phyloP scores from a whole-genome alignment of 2,888 invertebrate species.

The Stomorhina lunata region DNA sequence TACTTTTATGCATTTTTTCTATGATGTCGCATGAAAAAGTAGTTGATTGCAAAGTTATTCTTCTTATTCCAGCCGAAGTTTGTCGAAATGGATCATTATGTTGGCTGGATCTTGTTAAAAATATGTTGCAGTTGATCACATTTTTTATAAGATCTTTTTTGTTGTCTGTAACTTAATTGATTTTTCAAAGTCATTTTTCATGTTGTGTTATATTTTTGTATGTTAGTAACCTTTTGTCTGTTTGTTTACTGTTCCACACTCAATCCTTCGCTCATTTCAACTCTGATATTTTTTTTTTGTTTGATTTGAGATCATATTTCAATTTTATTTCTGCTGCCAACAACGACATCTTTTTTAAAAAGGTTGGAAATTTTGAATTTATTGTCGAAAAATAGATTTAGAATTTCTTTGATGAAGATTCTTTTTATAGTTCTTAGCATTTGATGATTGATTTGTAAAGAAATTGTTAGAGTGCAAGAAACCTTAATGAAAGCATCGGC shows the following conservation, averaged over 20 bases:
- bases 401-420: not conserved
- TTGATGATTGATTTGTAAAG: slow-evolving; percentile 35
- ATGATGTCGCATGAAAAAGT: slow-evolving; percentile 29
- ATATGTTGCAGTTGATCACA: slow-evolving; percentile 35
- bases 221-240: slow-evolving; percentile 2
- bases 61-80: slow-evolving; percentile 22
- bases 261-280: not conserved
- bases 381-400: not conserved
- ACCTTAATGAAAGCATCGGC: not conserved
- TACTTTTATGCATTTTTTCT: no score
- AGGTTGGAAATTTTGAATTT: not conserved
- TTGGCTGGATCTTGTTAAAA: not conserved
- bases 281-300: not conserved
- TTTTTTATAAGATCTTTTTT: not conserved
- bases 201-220: slow-evolving; percentile 49
- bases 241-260: not conserved
- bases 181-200: slow-evolving; percentile 59
- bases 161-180: slow-evolving; percentile 47
- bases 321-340: slow-evolving; percentile 1
- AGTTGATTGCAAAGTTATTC: slow-evolving; percentile 47
- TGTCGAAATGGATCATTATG: slow-evolving; percentile 4
- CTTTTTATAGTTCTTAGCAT: not conserved
- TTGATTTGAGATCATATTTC: slow-evolving; percentile 20
- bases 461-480: not conserved
- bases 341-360: not conserved